A percentile compares a stretch with the other conserved stretches of the same genome.
Evolutionary conservation across 2,888 invertebrate species (phyloP).

Genomic region (Cephus sareptanus): DNA sequence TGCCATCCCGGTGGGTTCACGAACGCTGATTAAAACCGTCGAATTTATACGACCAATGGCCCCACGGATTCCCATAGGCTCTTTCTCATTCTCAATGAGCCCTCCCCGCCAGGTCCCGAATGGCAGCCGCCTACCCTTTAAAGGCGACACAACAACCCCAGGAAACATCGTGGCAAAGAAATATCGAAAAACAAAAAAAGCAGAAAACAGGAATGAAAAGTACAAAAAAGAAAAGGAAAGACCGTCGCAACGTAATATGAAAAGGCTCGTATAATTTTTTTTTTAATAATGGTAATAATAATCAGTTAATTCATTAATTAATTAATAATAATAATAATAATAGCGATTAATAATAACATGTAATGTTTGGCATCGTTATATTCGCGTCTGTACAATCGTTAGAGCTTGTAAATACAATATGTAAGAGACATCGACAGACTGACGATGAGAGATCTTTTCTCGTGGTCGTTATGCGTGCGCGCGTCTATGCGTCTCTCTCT

Average conservation of each 20-base stretch:
- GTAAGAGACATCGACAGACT: neutral
- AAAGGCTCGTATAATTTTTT: constrained; percentile 47
- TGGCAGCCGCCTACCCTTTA: neutral
- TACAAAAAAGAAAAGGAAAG: constrained; percentile 4
- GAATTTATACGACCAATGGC: neutral
- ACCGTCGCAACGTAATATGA: constrained; percentile 35
- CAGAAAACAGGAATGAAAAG: neutral
- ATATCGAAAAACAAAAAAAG: neutral
- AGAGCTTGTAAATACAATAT: constrained; percentile 1
- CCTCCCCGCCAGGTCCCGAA: neutral
- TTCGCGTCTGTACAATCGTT: constrained; percentile 56
- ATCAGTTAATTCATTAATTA: constrained; percentile 37
- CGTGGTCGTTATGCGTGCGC: neutral
- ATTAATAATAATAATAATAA: constrained; percentile 32
- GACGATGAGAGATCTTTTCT: neutral
- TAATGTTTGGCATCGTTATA: constrained; percentile 63
- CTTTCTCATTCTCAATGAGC: neutral
- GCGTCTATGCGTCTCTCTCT: neutral
- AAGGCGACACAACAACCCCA: neutral
- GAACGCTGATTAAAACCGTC: neutral
- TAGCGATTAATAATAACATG: constrained; percentile 43
- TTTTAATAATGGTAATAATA: constrained; percentile 39
- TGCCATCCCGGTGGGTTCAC: neutral
- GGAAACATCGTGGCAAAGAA: neutral
- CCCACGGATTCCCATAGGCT: neutral